Evolutionary conservation across 2,888 invertebrate genomes (phyloP).

Genomic region (Theretra japonica): DNA sequence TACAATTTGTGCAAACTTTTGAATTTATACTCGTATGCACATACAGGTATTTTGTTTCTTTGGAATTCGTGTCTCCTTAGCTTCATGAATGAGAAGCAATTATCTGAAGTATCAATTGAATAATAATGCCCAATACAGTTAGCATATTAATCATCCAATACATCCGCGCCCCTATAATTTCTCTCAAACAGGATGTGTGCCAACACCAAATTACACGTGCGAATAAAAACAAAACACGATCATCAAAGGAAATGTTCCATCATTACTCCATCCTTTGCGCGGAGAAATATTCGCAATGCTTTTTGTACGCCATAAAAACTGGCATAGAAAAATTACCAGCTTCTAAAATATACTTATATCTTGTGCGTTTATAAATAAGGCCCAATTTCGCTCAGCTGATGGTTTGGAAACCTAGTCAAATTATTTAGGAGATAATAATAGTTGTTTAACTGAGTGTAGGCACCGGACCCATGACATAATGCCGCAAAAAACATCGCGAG

Average conservation of each 20-base stretch:
- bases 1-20: too few relatives aligned
- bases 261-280: conserved; percentile 46
- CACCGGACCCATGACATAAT: conserved; percentile 58
- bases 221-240: conserved; percentile 45
- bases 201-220: conserved; percentile 41
- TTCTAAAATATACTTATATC: conserved; percentile 18
- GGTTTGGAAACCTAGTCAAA: conserved; percentile 17
- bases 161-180: conserved; percentile 16
- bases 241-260: conserved; percentile 51
- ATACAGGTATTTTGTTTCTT: not conserved
- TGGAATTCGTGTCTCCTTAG: not conserved
- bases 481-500: conserved; percentile 56
- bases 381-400: conserved; percentile 31
- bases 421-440: conserved; percentile 41
- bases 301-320: conserved; percentile 39
- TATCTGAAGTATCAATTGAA: not conserved
- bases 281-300: conserved; percentile 50
- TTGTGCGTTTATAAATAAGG: conserved; percentile 31
- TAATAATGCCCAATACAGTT: not conserved
- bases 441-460: conserved; percentile 46
- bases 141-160: conserved; percentile 12
- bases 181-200: conserved; percentile 25
- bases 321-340: conserved; percentile 28
- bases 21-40: too few relatives aligned
- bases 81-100: not conserved